Evolutionary conservation across 2,113 vertebrate genomes (phyloP).

Genomic region (Empidonax traillii): DNA sequence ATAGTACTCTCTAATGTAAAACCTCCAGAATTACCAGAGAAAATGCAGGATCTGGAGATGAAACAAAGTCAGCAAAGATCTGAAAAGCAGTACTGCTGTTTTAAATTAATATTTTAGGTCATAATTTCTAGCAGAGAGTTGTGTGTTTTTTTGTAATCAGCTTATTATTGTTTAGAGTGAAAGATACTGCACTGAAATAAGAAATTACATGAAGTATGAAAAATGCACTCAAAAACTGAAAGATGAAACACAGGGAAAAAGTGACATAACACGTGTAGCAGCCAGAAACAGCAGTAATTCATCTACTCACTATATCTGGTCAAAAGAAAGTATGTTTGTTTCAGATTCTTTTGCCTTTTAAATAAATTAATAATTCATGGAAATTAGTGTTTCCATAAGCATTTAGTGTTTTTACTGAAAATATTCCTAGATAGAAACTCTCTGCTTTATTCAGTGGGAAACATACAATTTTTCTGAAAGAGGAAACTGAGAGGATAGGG

Average conservation of each 20-base stretch:
- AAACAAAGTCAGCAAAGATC: background rate
- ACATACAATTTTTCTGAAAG: fast-evolving
- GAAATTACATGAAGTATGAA: background rate
- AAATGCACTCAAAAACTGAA: background rate
- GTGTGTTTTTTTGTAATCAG: background rate
- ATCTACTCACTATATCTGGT: background rate
- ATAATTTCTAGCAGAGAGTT: background rate
- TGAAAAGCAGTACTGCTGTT: background rate
- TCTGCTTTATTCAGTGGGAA: background rate
- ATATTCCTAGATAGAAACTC: background rate
- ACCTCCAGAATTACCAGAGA: background rate
- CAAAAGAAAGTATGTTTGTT: background rate
- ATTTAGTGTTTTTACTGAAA: background rate
- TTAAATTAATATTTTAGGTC: slow-evolving; percentile 7
- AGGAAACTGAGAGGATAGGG: background rate
- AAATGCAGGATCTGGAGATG: background rate
- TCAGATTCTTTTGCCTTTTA: background rate
- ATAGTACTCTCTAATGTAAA: background rate
- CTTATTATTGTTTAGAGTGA: background rate
- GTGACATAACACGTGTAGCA: background rate
- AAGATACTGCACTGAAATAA: background rate
- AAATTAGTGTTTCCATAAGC: background rate
- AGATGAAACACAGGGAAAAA: background rate
- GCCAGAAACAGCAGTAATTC: background rate
- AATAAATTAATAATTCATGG: background rate